Conservation (phyloP, 2,888 invertebrate genomes). For the Stenichneumon culpator region DNA sequence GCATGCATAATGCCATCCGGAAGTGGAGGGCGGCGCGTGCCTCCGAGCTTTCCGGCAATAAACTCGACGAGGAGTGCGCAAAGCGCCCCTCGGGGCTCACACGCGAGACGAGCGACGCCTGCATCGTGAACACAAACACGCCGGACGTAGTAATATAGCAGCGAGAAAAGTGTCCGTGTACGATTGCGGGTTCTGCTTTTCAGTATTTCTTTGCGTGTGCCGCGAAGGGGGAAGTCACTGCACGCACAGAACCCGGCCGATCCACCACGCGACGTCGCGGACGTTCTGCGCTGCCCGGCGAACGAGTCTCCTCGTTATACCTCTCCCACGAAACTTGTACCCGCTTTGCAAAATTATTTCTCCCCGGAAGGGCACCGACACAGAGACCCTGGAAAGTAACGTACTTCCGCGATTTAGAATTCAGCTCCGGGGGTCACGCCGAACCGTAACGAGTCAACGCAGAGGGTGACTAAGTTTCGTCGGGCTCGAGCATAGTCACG, state of each 20-base stretch:
- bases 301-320: background rate
- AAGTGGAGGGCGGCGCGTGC: slow-evolving; percentile 42
- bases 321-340: background rate
- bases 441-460: background rate
- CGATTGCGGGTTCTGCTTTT: slow-evolving; percentile 13
- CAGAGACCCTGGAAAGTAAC: background rate
- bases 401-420: slow-evolving; percentile 8
- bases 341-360: slow-evolving; percentile 12
- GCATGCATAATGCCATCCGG: slow-evolving; percentile 51
- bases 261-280: slow-evolving; percentile 51
- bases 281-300: background rate
- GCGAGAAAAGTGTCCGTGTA: slow-evolving; percentile 8
- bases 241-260: slow-evolving; percentile 24
- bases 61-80: slow-evolving; percentile 28
- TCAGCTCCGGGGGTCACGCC: background rate
- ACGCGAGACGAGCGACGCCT: slow-evolving; percentile 10
- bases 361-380: slow-evolving; percentile 16
- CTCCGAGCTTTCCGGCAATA: slow-evolving; percentile 62
- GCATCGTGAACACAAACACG: slow-evolving; percentile 19
- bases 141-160: background rate
- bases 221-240: slow-evolving; percentile 23
- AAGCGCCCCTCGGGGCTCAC: slow-evolving; percentile 2
- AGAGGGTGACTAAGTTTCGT: background rate
- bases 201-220: slow-evolving; percentile 4
- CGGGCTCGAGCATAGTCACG: background rate